Base-by-base conservation (phyloP, 1,140 invertebrate genomes). In the Adelges cooleyi region DNA sequence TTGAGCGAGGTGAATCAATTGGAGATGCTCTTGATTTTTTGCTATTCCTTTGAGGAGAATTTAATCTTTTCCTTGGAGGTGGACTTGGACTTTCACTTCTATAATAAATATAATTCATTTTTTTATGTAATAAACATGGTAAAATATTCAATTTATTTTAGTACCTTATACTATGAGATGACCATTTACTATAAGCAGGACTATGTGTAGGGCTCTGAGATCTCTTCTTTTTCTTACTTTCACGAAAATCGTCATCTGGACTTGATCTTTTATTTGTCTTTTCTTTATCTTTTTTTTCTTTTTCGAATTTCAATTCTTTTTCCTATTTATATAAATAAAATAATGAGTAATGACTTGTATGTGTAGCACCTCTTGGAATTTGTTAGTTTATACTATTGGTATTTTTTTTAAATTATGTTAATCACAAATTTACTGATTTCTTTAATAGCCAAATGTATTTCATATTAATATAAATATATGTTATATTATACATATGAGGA, bases 61-160 rank as follows among this genome's bases (percentile, higher is more conserved):
- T 62, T 22, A 13, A 42, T 22, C 25, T 62, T 46, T 62, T 62
- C 33, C 56, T 62, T 22, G 25, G 46, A 11, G 56, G 42, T 20
- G 56, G 56, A 62, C 56, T 62, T 62, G 29, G 44, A 29, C 56
- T 62, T 15, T 62, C 56, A 46, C 56, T 62, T 48, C 56, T 62
- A 11, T 15, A 62, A 62, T 44, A 42, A 56, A 2, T 13, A 42
- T 17, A 18, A 6, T 18, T 13, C n/a, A n/a, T n/a, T n/a, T n/a
- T n/a, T 5, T 18, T 27, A 42, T 5, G 25, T 17, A 8, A 59
- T 27, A 8, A 13, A 6, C 13, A 38, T 13, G 36, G 15, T 17
- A 42, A 27, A 17, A 5, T 38, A 38, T 22, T n/a, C 13, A 6
- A 53, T 53, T 29, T 33, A 33, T 33, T 33, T 33, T 33, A 33